Conservation (phyloP, 2,888 invertebrate genomes). For the Microdon myrmicae region DNA sequence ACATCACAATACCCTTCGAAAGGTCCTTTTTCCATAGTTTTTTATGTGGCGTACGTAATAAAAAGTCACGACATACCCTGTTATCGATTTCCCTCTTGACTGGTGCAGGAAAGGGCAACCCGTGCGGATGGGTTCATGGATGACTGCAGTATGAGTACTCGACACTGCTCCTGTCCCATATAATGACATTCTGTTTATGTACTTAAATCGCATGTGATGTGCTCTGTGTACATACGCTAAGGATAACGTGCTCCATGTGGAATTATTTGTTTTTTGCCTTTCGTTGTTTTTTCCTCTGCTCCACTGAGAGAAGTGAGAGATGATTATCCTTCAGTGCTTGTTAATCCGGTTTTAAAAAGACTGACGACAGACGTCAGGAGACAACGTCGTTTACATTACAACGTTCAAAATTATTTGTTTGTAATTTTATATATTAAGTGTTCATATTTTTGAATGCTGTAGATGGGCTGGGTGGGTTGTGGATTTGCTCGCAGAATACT, state of each 20-base stretch:
- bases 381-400: no score
- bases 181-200: conserved; percentile 32
- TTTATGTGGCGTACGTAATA: conserved; percentile 33
- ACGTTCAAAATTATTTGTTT: no score
- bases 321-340: no score
- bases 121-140: conserved; percentile 10
- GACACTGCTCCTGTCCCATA: conserved; percentile 42
- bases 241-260: not conserved
- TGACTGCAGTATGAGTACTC: conserved; percentile 44
- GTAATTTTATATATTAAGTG: no score
- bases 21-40: conserved; percentile 20
- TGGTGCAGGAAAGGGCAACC: not conserved
- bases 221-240: not conserved
- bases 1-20: conserved; percentile 5
- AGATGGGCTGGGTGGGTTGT: no score
- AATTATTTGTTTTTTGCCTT: no score
- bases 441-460: no score
- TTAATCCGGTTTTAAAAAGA: no score
- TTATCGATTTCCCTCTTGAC: conserved; percentile 31
- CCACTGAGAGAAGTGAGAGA: no score
- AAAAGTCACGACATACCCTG: conserved; percentile 33
- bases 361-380: no score
- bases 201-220: conserved; percentile 28
- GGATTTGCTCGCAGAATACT: no score
- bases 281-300: no score